A percentile compares a stretch with the other conserved stretches of the same genome.
phyloP scores from a whole-genome alignment of 1,140 invertebrate species.

The Alviniconcha marisindica region DNA sequence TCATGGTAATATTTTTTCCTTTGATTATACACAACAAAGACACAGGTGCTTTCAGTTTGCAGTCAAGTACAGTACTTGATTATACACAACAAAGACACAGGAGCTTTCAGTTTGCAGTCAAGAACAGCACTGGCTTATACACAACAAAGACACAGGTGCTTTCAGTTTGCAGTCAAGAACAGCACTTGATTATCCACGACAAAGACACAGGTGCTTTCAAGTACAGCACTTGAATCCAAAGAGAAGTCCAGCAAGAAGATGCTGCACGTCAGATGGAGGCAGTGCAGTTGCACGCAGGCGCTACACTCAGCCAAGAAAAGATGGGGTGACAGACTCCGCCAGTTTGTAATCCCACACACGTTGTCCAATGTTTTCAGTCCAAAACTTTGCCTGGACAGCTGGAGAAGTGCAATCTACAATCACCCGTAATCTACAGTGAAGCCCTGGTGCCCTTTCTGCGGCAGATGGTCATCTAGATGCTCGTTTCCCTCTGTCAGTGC shows the following conservation, averaged over 20 bases:
- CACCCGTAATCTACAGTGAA: background rate
- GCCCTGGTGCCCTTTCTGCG: background rate
- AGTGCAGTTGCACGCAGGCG: background rate
- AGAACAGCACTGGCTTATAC: too few species aligned
- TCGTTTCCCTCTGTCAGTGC: background rate
- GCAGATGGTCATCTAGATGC: background rate
- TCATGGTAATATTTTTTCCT: too few species aligned
- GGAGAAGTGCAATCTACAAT: background rate
- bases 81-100: too few species aligned
- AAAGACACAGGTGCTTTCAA: background rate
- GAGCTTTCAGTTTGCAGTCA: too few species aligned
- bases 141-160: background rate
- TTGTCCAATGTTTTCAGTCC: background rate
- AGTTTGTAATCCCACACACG: background rate
- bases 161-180: background rate
- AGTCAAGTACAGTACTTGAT: background rate
- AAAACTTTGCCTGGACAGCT: background rate
- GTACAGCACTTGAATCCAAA: background rate
- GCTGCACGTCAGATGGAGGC: background rate
- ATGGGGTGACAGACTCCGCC: slow-evolving; percentile 19
- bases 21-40: background rate
- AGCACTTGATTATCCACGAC: background rate
- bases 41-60: background rate
- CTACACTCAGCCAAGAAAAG: too few species aligned
- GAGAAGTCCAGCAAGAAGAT: background rate